Percentiles rank a stretch among this genome's conserved stretches.
Conservation (phyloP, 2,113 vertebrate species). For the Hippopotamus amphibius region DNA sequence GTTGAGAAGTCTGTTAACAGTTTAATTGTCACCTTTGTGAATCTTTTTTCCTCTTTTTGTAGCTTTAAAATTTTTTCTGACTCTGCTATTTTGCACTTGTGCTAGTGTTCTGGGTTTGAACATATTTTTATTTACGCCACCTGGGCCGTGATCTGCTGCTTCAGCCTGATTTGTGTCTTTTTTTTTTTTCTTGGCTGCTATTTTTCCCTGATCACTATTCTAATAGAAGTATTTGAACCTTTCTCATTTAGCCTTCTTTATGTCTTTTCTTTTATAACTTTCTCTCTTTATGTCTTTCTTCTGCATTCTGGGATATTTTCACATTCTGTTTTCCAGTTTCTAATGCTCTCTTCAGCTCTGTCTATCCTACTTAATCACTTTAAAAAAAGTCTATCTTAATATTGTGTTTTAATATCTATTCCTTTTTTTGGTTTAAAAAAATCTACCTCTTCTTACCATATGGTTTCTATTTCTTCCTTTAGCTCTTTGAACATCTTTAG, state of each 20-base stretch:
- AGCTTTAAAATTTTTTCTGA: background rate
- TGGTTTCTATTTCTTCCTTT: background rate
- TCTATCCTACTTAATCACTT: background rate
- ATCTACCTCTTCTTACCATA: background rate
- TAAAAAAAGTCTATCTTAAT: conserved; percentile 8
- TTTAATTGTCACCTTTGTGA: background rate
- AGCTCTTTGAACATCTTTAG: conserved; percentile 44
- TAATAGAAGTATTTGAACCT: background rate
- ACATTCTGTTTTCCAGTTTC: conserved; percentile 31
- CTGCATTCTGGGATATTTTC: background rate
- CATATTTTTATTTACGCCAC: background rate
- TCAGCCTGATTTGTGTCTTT: background rate
- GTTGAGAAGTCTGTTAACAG: background rate
- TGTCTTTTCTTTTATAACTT: background rate
- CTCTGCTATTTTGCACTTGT: background rate
- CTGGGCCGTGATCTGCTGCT: background rate
- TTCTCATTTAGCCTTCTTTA: background rate
- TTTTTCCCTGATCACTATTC: background rate
- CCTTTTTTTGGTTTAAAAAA: background rate
- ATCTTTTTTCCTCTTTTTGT: background rate
- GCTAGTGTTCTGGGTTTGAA: background rate
- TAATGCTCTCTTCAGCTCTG: conserved; percentile 7
- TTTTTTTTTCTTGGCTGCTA: background rate
- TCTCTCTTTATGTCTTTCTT: background rate
- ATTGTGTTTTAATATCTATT: background rate